Evolutionary conservation across 2,888 invertebrate genomes (phyloP).

Genomic region (Chrysodeixis includens): DNA sequence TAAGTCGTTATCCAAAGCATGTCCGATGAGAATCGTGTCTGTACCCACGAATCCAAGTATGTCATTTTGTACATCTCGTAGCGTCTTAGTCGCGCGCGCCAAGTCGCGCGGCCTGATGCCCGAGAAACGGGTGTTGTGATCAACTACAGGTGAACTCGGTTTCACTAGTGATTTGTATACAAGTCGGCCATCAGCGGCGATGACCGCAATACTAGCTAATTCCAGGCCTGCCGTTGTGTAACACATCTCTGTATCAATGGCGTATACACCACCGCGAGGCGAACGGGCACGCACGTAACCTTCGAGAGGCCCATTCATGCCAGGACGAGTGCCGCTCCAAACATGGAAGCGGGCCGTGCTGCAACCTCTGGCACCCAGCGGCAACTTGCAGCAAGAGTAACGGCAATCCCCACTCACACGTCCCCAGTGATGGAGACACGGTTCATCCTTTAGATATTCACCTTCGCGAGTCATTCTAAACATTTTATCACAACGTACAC

Average conservation of each 20-base stretch:
- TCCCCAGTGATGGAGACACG: constrained; percentile 97
- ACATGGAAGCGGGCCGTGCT: constrained; percentile 91
- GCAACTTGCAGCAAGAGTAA: constrained; percentile 91
- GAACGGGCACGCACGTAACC: constrained; percentile 91
- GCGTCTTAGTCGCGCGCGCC: constrained; percentile 91
- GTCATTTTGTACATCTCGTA: constrained; percentile 95
- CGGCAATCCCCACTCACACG: constrained; percentile 89
- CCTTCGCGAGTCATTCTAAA: constrained; percentile 93
- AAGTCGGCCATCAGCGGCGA: constrained; percentile 92
- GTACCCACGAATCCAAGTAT: constrained; percentile 94
- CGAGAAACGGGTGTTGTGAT: constrained; percentile 98
- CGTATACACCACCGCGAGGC: constrained; percentile 91
- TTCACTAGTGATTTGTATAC: constrained; percentile 96
- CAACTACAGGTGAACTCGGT: constrained; percentile 95
- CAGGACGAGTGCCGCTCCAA: constrained; percentile 92
- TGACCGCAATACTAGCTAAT: constrained; percentile 95
- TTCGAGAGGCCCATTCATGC: constrained; percentile 92
- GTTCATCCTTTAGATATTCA: constrained; percentile 92
- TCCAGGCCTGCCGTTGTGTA: constrained; percentile 96
- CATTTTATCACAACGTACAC: constrained; percentile 92
- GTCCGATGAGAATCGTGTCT: constrained; percentile 97
- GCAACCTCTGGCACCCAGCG: constrained; percentile 90
- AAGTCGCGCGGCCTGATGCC: constrained; percentile 93
- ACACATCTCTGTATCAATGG: constrained; percentile 99
- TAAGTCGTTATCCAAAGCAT: constrained; percentile 98